Conservation (phyloP, 1,140 invertebrate genomes). For the Drosophila subobscura region DNA sequence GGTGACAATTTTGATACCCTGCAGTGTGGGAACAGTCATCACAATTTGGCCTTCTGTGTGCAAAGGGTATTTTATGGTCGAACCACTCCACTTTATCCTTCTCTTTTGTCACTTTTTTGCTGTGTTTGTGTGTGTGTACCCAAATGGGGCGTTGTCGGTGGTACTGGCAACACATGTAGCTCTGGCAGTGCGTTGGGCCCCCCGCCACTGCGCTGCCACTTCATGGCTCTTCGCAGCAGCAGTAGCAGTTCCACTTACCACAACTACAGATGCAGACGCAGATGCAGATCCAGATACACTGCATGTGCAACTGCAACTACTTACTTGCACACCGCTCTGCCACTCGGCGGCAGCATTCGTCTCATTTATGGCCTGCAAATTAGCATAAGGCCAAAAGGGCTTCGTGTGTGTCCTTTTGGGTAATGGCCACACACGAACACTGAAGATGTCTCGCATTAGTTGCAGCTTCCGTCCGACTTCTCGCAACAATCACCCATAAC, state of each 20-base stretch:
- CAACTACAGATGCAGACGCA: constrained; percentile 31
- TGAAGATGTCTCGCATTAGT: constrained; percentile 3
- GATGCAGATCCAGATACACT: constrained; percentile 4
- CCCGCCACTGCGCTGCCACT: constrained; percentile 30
- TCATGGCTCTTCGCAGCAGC: constrained; percentile 18
- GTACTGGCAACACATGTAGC: constrained; percentile 44
- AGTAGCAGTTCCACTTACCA: constrained; percentile 36
- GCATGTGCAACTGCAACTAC: constrained; percentile 45
- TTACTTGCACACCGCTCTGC: constrained; percentile 39
- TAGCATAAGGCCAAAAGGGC: constrained; percentile 69
- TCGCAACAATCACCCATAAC: neutral
- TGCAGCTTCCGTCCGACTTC: neutral
- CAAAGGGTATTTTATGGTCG: no score
- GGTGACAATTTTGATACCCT: no score
- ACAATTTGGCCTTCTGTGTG: no score
- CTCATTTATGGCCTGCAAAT: constrained; percentile 82
- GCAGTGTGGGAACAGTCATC: no score
- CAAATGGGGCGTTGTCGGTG: constrained; percentile 48
- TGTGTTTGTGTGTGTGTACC: constrained; percentile 25
- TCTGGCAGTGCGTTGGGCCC: constrained; percentile 37
- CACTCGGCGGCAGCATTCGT: constrained; percentile 61
- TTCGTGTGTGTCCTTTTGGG: constrained; percentile 73
- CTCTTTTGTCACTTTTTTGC: constrained; percentile 22
- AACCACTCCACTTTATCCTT: no score
- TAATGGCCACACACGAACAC: constrained; percentile 27